These are phyloP conservation scores for Pelagia noctiluca DNA, from an alignment of 30 jellyfish, hydroid and myxozoan species.

Conservation along the genomic window DNA sequence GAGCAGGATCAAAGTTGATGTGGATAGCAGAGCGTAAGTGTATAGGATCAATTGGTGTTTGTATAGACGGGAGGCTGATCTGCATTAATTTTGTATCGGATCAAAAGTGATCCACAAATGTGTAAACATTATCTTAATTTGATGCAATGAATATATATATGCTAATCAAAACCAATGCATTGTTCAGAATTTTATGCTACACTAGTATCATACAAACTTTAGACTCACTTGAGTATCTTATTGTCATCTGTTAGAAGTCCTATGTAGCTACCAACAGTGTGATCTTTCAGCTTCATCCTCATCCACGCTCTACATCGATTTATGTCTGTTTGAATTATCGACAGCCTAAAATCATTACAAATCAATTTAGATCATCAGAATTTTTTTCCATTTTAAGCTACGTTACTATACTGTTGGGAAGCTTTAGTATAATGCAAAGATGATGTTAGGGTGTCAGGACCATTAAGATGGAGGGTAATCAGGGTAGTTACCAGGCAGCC, in stretches of 20 bases:
- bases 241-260: conserved; percentile 74
- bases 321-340: conserved; percentile 81
- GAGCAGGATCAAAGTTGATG: too few species aligned
- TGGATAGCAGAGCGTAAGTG: too few species aligned
- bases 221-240: conserved; percentile 63
- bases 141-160: background rate
- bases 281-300: conserved; percentile 80
- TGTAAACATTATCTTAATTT: background rate
- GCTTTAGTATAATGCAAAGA: too few species aligned
- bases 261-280: conserved; percentile 88
- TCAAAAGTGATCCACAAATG: background rate
- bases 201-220: background rate
- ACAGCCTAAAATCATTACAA: conserved; percentile 61
- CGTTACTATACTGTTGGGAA: too few species aligned
- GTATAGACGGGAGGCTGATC: too few species aligned
- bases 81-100: too few species aligned
- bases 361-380: background rate
- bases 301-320: conserved; percentile 94
- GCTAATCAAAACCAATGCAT: background rate
- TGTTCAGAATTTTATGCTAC: background rate
- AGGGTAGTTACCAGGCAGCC: too few species aligned
- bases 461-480: too few species aligned
- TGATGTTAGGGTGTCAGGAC: too few species aligned
- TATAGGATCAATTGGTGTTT: too few species aligned
- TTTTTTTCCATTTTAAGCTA: too few species aligned